Conservation (phyloP, 2,888 invertebrate genomes). For the Diogma glabrata region DNA sequence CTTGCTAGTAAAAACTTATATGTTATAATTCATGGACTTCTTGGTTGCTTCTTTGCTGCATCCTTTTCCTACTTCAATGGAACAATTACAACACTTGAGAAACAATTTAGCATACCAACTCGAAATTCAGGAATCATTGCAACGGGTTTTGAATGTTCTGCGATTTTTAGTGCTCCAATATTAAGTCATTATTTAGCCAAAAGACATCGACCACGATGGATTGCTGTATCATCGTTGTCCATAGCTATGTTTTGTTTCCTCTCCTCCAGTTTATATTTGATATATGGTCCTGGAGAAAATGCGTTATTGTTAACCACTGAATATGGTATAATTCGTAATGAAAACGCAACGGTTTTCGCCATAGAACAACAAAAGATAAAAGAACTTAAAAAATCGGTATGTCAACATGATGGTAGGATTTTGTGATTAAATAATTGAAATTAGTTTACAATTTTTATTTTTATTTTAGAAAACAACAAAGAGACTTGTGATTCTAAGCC, state of each 20-base stretch:
- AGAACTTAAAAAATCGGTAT: no score
- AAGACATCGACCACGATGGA: background rate
- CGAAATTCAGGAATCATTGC: constrained; percentile 49
- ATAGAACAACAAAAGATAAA: no score
- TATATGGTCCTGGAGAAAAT: background rate
- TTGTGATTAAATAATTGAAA: background rate
- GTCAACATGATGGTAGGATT: constrained; percentile 4
- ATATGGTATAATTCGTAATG: no score
- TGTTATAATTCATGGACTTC: constrained; percentile 44
- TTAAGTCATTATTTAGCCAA: constrained; percentile 48
- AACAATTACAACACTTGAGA: constrained; percentile 53
- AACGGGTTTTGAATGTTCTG: constrained; percentile 53
- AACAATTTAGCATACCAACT: constrained; percentile 50
- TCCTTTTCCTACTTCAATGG: constrained; percentile 50
- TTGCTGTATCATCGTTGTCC: background rate
- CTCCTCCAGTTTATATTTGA: background rate
- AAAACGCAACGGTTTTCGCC: no score
- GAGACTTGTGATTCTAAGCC: background rate
- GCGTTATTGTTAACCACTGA: background rate
- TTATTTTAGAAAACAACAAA: background rate
- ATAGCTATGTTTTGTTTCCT: constrained; percentile 1
- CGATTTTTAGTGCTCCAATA: constrained; percentile 45
- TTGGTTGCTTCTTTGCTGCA: constrained; percentile 47
- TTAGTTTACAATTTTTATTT: background rate
- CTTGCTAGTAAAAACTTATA: constrained; percentile 49